Conservation (phyloP, 2,888 invertebrate genomes). For the Drosophila prolongata region DNA sequence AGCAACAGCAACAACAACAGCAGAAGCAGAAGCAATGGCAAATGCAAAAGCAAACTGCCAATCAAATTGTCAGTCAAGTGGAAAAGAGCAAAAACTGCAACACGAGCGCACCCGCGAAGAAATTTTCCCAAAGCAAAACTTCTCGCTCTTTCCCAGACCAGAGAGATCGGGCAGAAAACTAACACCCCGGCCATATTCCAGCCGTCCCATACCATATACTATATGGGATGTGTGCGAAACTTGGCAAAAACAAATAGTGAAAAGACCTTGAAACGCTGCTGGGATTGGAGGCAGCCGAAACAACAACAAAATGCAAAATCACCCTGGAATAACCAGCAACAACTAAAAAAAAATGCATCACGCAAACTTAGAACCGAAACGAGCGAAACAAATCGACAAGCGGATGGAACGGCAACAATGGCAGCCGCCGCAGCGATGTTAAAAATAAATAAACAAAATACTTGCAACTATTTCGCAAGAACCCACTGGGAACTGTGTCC, state of each 20-base stretch:
- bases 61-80: constrained; percentile 78
- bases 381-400: constrained; percentile 63
- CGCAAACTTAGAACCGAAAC: constrained; percentile 74
- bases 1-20: constrained; percentile 7
- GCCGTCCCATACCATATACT: constrained; percentile 1
- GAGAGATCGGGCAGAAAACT: constrained; percentile 74
- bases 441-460: constrained; percentile 57
- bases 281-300: constrained; percentile 44
- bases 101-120: constrained; percentile 64
- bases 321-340: constrained; percentile 69
- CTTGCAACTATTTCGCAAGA: constrained; percentile 46
- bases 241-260: constrained; percentile 74
- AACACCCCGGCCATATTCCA: constrained; percentile 50
- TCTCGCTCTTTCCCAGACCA: constrained; percentile 52
- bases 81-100: constrained; percentile 78
- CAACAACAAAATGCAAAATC: constrained; percentile 69
- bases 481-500: background rate
- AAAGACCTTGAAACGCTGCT: constrained; percentile 77
- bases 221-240: constrained; percentile 69
- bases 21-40: constrained; percentile 53
- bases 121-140: constrained; percentile 67
- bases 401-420: constrained; percentile 46
- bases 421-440: constrained; percentile 45
- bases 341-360: constrained; percentile 52
- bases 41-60: constrained; percentile 70